These are phyloP conservation scores for Ciconia maguari DNA, from an alignment of 2,113 vertebrate species.

Conservation along the genomic window DNA sequence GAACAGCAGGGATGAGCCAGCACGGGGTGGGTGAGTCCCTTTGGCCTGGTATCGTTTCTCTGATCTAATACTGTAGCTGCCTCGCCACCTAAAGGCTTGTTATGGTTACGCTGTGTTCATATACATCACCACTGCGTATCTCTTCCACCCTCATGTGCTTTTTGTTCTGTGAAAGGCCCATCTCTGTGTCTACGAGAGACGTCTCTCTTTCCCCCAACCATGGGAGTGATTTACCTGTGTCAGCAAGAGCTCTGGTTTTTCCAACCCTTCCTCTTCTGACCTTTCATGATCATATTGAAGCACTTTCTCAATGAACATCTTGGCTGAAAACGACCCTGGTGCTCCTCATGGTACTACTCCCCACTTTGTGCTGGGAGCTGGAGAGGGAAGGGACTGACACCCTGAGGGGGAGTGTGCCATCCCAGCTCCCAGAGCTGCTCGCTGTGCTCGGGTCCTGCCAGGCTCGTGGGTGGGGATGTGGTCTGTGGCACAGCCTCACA, in stretches of 20 bases:
- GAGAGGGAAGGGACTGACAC: background rate
- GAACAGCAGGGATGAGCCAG: background rate
- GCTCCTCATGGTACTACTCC: background rate
- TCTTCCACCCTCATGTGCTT: background rate
- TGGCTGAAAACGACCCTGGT: background rate
- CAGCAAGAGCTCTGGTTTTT: background rate
- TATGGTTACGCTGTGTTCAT: fast-evolving
- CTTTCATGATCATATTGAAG: background rate
- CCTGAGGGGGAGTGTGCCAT: fast-evolving
- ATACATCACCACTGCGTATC: fast-evolving
- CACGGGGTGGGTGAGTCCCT: background rate
- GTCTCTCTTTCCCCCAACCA: background rate
- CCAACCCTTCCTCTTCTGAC: background rate
- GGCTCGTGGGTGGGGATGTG: too few relatives aligned
- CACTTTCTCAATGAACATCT: background rate
- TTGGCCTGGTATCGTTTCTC: background rate
- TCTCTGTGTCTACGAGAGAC: fast-evolving
- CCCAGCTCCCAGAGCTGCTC: background rate
- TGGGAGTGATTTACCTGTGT: fast-evolving
- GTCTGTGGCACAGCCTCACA: too few relatives aligned
- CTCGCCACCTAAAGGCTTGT: fast-evolving
- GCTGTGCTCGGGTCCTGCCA: background rate
- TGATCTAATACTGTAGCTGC: background rate
- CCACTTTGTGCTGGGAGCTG: background rate
- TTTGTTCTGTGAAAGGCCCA: background rate